Base-by-base conservation (phyloP, 2,888 invertebrate genomes). In the Bombyx huttoni region DNA sequence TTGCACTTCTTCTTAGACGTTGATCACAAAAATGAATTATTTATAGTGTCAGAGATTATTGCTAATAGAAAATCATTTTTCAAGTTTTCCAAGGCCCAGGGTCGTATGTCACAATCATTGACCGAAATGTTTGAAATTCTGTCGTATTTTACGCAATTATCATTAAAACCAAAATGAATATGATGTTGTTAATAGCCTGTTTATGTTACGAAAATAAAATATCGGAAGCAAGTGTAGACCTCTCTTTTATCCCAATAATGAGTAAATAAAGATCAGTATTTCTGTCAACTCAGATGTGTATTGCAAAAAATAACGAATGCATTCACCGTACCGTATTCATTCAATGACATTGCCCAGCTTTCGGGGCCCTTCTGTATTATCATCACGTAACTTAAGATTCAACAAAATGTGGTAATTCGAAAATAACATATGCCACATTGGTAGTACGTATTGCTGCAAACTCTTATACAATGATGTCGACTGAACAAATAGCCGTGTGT, bases 391-490 rank as follows among this genome's bases (percentile, higher is more conserved):
- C 78, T 85, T 77, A 71, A 78, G 73, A 79, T 84, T 75, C 75
- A 79, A 79, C 75, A 77, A 81, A 80, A 81, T 85, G 85, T 85
- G 83, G 86, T 78, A 84, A 81, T 81, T 73, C 68, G 77, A 85
- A 85, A 83, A 84, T 84, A 86, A 86, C 81, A 77, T 79, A 85
- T 83, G 83, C 81, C 73, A 66, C 70, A 78, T 73, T 10, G 40
- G 40, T 40, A 68, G 81, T 77, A 63, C 77, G 78, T 70, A 73
- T 78, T 84, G 81, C 77, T 71, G 73, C 83, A 82, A 84, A 86
- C 78, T 81, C 83, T 87, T 87, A 87, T 86, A 87, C 87, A 88
- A 88, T 87, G 78, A 81, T 84, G 85, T 81, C 78, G 77, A 81
- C 85, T 79, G 80, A 83, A 85, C 85, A 83, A 86, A 86, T 81